Evolutionary conservation across 2,888 invertebrate species (phyloP).

Genomic region (Lamellibrachia satsuma): DNA sequence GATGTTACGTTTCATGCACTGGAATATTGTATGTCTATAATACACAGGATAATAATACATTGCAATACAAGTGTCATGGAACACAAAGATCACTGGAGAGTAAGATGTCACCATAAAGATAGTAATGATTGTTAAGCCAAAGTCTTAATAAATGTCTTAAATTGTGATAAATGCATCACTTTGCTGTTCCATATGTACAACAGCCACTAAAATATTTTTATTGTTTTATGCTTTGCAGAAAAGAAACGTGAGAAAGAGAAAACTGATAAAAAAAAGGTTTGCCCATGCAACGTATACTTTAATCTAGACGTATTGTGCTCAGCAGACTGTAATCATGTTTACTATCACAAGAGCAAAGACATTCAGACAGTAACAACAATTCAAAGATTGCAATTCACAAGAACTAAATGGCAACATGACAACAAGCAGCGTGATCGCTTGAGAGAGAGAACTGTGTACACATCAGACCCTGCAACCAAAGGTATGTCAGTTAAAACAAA

Average conservation of each 20-base stretch:
- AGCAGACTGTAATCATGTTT: neutral
- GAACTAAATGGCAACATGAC: neutral
- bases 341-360: neutral
- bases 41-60: neutral
- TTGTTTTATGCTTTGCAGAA: neutral
- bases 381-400: neutral
- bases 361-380: neutral
- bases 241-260: neutral
- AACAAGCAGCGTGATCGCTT: neutral
- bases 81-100: neutral
- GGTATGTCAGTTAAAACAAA: neutral
- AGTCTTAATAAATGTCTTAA: neutral
- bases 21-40: neutral
- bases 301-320: neutral
- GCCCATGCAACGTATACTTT: neutral
- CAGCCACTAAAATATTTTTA: neutral
- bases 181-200: neutral
- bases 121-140: neutral
- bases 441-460: neutral
- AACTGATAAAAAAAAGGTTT: neutral
- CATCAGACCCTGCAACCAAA: neutral
- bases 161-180: neutral
- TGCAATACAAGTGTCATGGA: neutral
- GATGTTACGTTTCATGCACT: neutral
- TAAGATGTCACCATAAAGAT: neutral